Base-by-base conservation (phyloP, 2,797 vertebrate genomes). In the Chloroceryle inda region DNA sequence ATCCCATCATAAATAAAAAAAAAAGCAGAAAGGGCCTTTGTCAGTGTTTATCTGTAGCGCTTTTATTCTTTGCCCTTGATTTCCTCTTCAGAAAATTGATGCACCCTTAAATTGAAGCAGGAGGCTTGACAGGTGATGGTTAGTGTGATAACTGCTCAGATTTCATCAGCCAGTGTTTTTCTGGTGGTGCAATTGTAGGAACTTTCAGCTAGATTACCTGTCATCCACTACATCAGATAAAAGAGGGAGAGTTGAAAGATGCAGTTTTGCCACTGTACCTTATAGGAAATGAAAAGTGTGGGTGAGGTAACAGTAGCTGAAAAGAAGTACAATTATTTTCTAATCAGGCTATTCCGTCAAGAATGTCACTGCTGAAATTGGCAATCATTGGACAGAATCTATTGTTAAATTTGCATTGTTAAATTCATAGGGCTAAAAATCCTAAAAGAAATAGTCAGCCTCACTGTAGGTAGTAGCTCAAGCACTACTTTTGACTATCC, bases 1-100 rank as follows among this genome's bases (percentile, higher is more conserved):
- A 99, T 99, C 99, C 99, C 99, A 99, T 99, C 99, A 99, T 99
- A 99, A 99, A 99, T 99, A 99, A 99, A 98, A 98, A 68, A 68
- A 98, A 98, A 98, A 85, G 37, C 95, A 99, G 99, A 99, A 98
- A 99, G 98, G 98, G 98, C 98, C 98, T 99, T 99, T 99, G 99
- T 99, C 99, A 99, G 98, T 99, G 99, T 99, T 99, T 99, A 99
- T 99, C 99, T 99, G 98, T 98, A 98, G 98, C 98, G 98, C 99
- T 99, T 99, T 99, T 99, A 99, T 99, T 99, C 99, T 99, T 99
- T 98, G 99, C 98, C 99, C 99, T 99, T 99, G 99, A 99, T 99
- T 99, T 99, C 99, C 99, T 99, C 99, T 99, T 99, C 99, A 99
- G 99, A 99, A 99, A 99, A 99, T 99, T 99, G 99, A 99, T 99